Evolutionary conservation across 1,140 invertebrate genomes (phyloP).

Genomic region (Luehdorfia chinensis): DNA sequence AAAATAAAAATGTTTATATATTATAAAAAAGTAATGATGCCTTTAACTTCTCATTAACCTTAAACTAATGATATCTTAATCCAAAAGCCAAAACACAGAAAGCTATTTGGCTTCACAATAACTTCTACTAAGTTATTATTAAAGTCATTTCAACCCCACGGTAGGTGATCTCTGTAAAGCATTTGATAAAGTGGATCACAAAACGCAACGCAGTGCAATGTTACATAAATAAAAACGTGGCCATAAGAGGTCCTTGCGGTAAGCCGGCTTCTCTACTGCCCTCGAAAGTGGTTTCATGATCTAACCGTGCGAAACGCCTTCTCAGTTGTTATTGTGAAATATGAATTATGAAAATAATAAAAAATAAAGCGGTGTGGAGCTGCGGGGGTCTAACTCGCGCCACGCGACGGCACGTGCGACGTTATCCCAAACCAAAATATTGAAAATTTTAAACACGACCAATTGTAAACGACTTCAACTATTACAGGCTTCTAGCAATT

Average conservation of each 20-base stretch:
- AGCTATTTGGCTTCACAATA: conserved; percentile 55
- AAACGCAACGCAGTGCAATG: conserved; percentile 50
- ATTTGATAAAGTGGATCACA: conserved; percentile 75
- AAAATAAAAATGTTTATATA: too few species aligned
- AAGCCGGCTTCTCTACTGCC: conserved; percentile 41
- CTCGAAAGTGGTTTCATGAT: conserved; percentile 63
- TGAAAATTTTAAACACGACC: conserved; percentile 69
- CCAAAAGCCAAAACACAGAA: too few species aligned
- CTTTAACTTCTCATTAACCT: too few species aligned
- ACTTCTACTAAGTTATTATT: conserved; percentile 61
- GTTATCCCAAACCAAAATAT: conserved; percentile 61
- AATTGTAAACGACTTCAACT: conserved; percentile 30
- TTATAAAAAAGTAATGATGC: too few species aligned
- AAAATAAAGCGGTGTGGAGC: conserved; percentile 58
- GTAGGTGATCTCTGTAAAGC: conserved; percentile 61
- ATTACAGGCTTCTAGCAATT: conserved; percentile 22
- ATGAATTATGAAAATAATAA: conserved; percentile 77
- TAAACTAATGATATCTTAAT: too few species aligned
- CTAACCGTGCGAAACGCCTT: conserved; percentile 75
- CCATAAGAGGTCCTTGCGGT: conserved; percentile 69
- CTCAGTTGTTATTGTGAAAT: conserved; percentile 73
- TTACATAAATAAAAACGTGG: conserved; percentile 70
- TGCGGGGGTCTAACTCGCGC: conserved; percentile 58
- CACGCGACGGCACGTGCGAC: conserved; percentile 66
- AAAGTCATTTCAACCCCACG: conserved; percentile 62